These are phyloP conservation scores for Malurus melanocephalus DNA, from an alignment of 2,113 vertebrate genomes.

Conservation along the genomic window DNA sequence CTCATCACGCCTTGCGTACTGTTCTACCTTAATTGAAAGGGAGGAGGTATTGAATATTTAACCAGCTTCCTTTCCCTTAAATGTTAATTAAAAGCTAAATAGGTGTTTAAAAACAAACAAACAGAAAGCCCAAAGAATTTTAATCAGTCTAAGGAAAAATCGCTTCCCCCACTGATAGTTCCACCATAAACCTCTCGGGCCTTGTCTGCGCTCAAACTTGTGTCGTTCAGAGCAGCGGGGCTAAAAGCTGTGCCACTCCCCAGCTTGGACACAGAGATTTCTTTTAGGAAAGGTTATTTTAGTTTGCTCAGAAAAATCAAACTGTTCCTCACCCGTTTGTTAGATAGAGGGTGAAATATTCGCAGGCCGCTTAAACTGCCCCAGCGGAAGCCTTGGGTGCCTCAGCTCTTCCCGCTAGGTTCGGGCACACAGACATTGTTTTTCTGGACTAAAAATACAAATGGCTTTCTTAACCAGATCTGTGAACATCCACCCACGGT, in stretches of 20 bases:
- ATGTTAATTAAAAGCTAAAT: slow-evolving; percentile 69
- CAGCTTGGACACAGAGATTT: fast-evolving
- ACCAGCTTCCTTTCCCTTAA: slow-evolving; percentile 55
- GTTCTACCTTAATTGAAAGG: slow-evolving; percentile 65
- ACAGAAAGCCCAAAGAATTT: slow-evolving; percentile 59
- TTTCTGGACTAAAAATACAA: neutral
- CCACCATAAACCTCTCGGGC: slow-evolving; percentile 23
- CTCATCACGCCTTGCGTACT: slow-evolving; percentile 32
- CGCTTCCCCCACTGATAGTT: slow-evolving; percentile 45
- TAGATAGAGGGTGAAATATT: neutral
- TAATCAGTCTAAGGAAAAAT: slow-evolving; percentile 59
- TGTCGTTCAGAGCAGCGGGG: neutral
- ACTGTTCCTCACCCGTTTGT: fast-evolving
- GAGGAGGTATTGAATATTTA: slow-evolving; percentile 68
- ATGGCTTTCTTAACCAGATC: neutral
- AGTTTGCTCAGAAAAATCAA: neutral
- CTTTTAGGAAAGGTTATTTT: neutral
- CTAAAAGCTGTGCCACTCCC: neutral
- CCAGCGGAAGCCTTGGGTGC: neutral
- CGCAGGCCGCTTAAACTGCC: fast-evolving
- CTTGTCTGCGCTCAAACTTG: neutral
- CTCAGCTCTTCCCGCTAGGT: fast-evolving
- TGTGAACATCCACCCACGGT: fast-evolving
- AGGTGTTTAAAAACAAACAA: slow-evolving; percentile 63
- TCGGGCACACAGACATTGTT: fast-evolving